Base-by-base conservation (phyloP, 1,140 invertebrate species). In the Bombus breviceps region DNA sequence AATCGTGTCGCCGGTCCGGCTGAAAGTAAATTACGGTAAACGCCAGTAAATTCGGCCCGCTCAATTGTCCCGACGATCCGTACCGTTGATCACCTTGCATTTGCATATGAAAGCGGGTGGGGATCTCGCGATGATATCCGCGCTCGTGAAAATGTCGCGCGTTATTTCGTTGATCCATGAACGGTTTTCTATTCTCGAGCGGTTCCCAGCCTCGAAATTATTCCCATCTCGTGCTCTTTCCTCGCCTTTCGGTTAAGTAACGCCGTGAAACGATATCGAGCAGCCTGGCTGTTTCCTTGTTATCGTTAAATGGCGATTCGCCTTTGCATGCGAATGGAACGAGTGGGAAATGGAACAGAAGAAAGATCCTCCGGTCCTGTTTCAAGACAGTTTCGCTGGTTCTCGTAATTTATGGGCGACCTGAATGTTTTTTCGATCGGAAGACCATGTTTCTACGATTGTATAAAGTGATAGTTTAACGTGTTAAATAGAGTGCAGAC, bases 1-100 rank as follows among this genome's bases (percentile, higher is more conserved):
- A 81, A 85, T 80, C 83, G 62, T 80, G 59, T 39, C 79, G 69
- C 47, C 53, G 57, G 41, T 41, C 47, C 39, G 82, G 72, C 47
- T 47, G 75, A 89, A 89, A 89, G 85, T 89, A 89, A 89, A 89
- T 89, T 86, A 85, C 71, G 83, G 83, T 89, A 89, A 89, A 89
- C 69, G 85, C 57, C 79, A 80, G 84, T 89, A 89, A 89, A 89
- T 89, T 85, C 57, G 47, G 66, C 41, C 39, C 76, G 74, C 64
- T 68, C 88, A 78, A 89, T 89, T 89, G 88, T 89, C 28, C 88
- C 34, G 69, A 59, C 57, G 43, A 37, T 41, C 37, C 83, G 25
- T 37, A 47, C 57, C 28, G 57, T 41, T 53, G 78, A 69, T 76
- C 66, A 81, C 83, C 59, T 89, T 80, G 75, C 83, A 89, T 89